Percentiles rank a stretch among this genome's conserved stretches.
These are phyloP conservation scores for Poeciliopsis infans DNA, from an alignment of 2,797 vertebrate species.

Conservation along the genomic window DNA sequence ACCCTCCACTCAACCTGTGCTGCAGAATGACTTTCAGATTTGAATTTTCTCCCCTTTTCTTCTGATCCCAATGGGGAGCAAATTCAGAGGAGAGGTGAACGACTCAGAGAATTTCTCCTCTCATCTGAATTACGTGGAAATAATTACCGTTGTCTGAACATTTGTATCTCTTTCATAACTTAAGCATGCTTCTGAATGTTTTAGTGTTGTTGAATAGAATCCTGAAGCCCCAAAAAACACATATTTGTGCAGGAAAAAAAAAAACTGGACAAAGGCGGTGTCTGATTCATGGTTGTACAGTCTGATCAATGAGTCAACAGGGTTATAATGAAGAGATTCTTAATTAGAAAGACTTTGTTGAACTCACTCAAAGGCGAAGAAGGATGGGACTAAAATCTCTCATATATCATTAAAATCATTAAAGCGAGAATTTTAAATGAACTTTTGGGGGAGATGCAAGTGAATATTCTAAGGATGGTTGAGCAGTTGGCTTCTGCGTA, in stretches of 20 bases:
- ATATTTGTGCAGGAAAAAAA: neutral
- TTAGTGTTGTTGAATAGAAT: neutral
- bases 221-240: neutral
- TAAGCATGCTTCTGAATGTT: neutral
- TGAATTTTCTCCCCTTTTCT: conserved; percentile 14
- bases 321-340: neutral
- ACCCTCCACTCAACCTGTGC: conserved; percentile 7
- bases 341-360: neutral
- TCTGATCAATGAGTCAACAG: neutral
- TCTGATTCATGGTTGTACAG: neutral
- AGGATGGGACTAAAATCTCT: neutral
- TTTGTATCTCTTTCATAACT: neutral
- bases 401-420: neutral
- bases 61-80: neutral
- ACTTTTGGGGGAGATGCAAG: neutral
- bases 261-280: neutral
- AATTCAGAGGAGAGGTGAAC: neutral
- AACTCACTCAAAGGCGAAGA: neutral
- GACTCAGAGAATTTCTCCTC: neutral
- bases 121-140: neutral
- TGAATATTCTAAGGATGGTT: neutral
- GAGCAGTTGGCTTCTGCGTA: neutral
- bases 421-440: neutral
- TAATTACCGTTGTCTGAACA: neutral
- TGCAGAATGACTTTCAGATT: neutral